Evolutionary conservation across 2,113 vertebrate genomes (phyloP).

Genomic region (Callospermophilus lateralis): DNA sequence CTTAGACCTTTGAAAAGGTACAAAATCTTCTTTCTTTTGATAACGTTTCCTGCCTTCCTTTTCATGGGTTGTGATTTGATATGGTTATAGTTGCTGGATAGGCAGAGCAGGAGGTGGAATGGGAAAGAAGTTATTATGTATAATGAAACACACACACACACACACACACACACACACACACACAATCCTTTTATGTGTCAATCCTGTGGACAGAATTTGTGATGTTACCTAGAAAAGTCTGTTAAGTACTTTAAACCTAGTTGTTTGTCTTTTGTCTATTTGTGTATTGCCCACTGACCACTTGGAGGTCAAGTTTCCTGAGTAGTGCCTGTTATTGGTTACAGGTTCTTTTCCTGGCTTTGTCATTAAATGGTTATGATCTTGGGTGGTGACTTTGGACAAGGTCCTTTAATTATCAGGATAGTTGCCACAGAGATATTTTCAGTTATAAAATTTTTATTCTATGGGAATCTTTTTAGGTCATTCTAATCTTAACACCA

Average conservation of each 20-base stretch:
- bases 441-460: constrained; percentile 26
- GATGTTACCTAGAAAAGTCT: neutral
- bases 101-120: no score
- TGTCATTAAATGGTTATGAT: neutral
- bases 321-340: neutral
- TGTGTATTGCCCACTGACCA: neutral
- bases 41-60: neutral
- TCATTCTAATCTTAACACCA: constrained; percentile 63
- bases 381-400: neutral
- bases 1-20: constrained; percentile 15
- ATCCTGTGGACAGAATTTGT: neutral
- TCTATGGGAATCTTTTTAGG: constrained; percentile 36
- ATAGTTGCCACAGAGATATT: constrained; percentile 31
- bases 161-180: no score
- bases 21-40: neutral
- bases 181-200: neutral
- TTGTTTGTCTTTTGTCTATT: neutral
- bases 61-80: neutral
- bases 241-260: neutral
- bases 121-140: neutral
- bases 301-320: neutral
- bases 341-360: neutral
- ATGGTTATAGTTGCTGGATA: neutral
- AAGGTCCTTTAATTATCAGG: neutral
- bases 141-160: neutral